Evolutionary conservation across 2,888 invertebrate genomes (phyloP), one percentile per base, ranked within the genome.

Genomic region (Dinocampus coccinellae): DNA sequence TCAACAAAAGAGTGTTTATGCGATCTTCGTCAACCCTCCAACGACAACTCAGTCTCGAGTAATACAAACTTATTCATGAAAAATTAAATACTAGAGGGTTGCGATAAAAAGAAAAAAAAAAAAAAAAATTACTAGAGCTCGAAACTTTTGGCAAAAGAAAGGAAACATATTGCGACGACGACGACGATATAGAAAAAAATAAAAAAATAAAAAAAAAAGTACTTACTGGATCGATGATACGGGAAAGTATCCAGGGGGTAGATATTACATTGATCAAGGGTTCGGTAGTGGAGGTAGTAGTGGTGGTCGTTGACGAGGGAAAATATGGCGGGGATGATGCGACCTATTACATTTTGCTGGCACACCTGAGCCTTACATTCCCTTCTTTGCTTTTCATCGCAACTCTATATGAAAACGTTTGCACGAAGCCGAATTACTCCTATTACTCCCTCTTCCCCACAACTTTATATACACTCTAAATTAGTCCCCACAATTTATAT

Each of bases 211-310:
- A 60, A 60, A 60, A 60, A 60, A 60, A 60, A 29, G 60, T 68
- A 68, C 42, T 68, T 66, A 57, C 36, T 13, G 34, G 67, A 68
- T 68, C 60, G 67, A 68, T 68, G 67, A 20, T 22, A 47, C 26
- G 57, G 57, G 39, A 24, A 58, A 33, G 67, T 68, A 68, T 60
- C 67, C 26, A 33, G 60, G 52, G 39, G 57, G 26, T 68, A 69
- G 73, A 83, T 83, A 84, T 85, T 83, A 84, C 83, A 85, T 87
- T 84, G 85, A 87, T 85, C 85, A 86, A 81, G 75, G 83, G 81
- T 75, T 76, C 82, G n/a, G 24, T 55, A 58, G 34, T 60, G 16
- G 24, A 34, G 60, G 20, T 20, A 16, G 60, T 22, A 26, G n/a
- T 53, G 36, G 36, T 55, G 57, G 66, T 57, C 57, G 47, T 83